Evolutionary conservation across 1,140 invertebrate species (phyloP), one percentile per base, ranked within the genome.

Genomic region (Onthophagus taurus): DNA sequence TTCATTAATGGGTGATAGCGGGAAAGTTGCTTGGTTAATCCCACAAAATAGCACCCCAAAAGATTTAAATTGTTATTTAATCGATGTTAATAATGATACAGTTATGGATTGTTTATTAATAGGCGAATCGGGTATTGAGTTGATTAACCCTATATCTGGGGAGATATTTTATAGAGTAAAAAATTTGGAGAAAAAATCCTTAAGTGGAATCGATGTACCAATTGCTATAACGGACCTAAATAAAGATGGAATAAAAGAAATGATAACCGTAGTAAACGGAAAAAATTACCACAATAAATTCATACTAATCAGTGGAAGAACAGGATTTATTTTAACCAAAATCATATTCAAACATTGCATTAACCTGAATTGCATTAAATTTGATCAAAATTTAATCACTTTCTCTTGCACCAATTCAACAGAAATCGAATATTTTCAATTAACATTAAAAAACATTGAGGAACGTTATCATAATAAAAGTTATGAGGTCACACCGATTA

Each of bases 31-130:
- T 3, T 83, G 80, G 79, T 78, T 71, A 48, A 74, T 74, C 17
- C 63, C 70, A 53, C 72, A 80, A 45, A 66, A 71, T 19, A 72
- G 71, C 53, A 72, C 78, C 46, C 81, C 82, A 1, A 70, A 68
- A 11, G 70, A 77, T 46, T 76, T 86, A 12, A 77, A 85, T 56
- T 88, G 84, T 53, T 66, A 72, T 17, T 57, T 81, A 3, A 64
- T 85, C 26, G 82, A 85, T 65, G 73, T 79, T 0, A 77, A 84
- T 58, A 65, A 59, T 26, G 80, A 83, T 57, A 76, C 73, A n/a
- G 72, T 73, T 37, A 71, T 75, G 17, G 81, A 85, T 52, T 87
- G 84, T 49, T 69, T 87, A 41, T 72, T 85, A 4, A 67, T 79
- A 17, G 81, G 83, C 18, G 70, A 78, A 35, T 78, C 51, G 77